These are phyloP conservation scores for Eurytoma californica DNA, from an alignment of 2,888 invertebrate genomes.

Conservation along the genomic window DNA sequence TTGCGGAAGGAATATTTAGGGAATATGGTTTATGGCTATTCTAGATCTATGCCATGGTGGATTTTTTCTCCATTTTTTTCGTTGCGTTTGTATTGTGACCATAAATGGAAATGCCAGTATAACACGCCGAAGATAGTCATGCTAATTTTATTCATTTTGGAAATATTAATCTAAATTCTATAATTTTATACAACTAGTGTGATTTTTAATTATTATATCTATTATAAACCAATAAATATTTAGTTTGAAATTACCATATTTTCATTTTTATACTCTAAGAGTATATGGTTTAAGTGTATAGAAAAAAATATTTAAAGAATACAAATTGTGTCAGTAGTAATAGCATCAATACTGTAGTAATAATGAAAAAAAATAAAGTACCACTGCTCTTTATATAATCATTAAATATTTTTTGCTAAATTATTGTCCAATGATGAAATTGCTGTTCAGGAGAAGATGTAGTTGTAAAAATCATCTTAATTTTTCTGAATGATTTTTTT, in stretches of 20 bases:
- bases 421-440: slow-evolving; percentile 17
- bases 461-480: slow-evolving; percentile 4
- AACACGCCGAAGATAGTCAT: neutral
- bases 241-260: too few relatives aligned
- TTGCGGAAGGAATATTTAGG: neutral
- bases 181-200: too few relatives aligned
- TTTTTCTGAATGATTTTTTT: slow-evolving; percentile 13
- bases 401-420: neutral
- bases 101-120: slow-evolving; percentile 51
- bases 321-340: too few relatives aligned
- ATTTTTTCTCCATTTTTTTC: slow-evolving; percentile 8
- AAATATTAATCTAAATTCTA: too few relatives aligned
- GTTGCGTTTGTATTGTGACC: slow-evolving; percentile 47
- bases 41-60: neutral
- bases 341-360: too few relatives aligned
- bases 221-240: too few relatives aligned
- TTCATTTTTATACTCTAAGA: too few relatives aligned
- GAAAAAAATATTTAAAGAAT: too few relatives aligned
- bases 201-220: too few relatives aligned
- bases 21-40: neutral
- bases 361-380: too few relatives aligned
- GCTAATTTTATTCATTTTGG: neutral
- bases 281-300: too few relatives aligned
- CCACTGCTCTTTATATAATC: too few relatives aligned
- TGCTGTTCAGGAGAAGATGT: neutral